Conservation (phyloP, 2,888 invertebrate genomes). For the Drosophila kuntzei region DNA sequence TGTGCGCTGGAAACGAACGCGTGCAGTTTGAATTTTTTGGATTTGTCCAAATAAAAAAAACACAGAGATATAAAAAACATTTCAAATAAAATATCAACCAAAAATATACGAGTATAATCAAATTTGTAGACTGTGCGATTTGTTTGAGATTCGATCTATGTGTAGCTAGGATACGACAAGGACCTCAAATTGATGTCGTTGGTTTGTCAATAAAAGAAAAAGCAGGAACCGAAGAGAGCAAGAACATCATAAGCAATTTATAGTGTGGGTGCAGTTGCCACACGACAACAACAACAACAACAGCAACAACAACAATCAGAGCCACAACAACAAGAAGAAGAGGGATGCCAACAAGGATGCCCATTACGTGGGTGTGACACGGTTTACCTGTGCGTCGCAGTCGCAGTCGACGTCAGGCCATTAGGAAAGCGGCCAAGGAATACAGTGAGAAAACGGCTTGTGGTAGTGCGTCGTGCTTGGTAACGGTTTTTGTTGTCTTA, state of each 20-base stretch:
- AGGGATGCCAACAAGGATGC: conserved; percentile 6
- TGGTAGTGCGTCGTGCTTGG: conserved; percentile 21
- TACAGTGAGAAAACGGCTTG: conserved; percentile 18
- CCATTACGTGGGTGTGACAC: conserved; percentile 46
- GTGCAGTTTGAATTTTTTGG: conserved; percentile 74
- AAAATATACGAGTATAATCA: conserved; percentile 22
- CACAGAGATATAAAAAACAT: conserved; percentile 12
- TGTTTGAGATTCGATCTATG: conserved; percentile 8
- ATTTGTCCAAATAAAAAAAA: conserved; percentile 33
- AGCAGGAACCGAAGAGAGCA: conserved; percentile 13
- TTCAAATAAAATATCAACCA: not conserved
- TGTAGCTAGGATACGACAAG: not conserved
- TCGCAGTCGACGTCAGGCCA: conserved; percentile 2
- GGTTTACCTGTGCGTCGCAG: conserved; percentile 23
- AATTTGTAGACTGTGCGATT: conserved; percentile 27
- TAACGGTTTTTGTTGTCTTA: conserved; percentile 57
- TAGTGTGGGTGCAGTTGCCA: conserved; percentile 58
- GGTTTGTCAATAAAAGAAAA: conserved; percentile 50
- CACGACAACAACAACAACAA: not conserved
- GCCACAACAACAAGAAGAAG: not conserved
- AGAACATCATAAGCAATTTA: conserved; percentile 57
- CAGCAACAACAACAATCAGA: not conserved
- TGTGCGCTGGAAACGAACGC: conserved; percentile 79
- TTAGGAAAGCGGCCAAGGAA: conserved; percentile 3
- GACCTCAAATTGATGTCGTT: conserved; percentile 37